phyloP scores from a whole-genome alignment of 2,797 vertebrate genomes.

The Malacoraja senta region DNA sequence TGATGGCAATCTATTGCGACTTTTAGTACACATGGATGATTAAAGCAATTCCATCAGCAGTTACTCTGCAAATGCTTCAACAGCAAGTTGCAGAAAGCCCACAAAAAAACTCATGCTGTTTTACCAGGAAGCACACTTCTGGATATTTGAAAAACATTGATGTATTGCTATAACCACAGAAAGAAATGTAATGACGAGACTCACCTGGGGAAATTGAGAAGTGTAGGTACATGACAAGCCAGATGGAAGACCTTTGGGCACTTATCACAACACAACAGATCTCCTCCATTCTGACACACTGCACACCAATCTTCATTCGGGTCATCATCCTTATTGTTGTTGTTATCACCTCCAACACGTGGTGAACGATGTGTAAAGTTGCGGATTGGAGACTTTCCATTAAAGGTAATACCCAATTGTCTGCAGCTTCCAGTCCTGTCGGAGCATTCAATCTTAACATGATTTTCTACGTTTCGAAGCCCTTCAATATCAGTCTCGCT shows the following conservation, averaged over 20 bases:
- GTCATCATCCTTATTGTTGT: constrained; percentile 80
- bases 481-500: constrained; percentile 65
- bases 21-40: too few species aligned
- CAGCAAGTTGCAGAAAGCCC: too few species aligned
- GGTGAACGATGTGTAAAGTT: constrained; percentile 59
- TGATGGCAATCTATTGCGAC: too few species aligned
- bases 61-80: too few species aligned
- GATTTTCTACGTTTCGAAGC: constrained; percentile 69
- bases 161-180: background rate
- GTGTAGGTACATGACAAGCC: constrained; percentile 91
- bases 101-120: too few species aligned
- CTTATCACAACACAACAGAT: constrained; percentile 90
- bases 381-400: constrained; percentile 68
- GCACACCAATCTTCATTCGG: constrained; percentile 99
- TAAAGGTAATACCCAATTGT: constrained; percentile 61
- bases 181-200: background rate
- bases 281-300: constrained; percentile 92
- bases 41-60: too few species aligned
- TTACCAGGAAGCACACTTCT: too few species aligned
- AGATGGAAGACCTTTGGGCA: constrained; percentile 98
- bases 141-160: too few species aligned
- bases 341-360: constrained; percentile 53
- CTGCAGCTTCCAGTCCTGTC: constrained; percentile 67
- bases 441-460: constrained; percentile 76
- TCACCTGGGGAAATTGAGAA: constrained; percentile 81